phyloP scores from a whole-genome alignment of 2,113 vertebrate species.

The Marcusenius ussheri region DNA sequence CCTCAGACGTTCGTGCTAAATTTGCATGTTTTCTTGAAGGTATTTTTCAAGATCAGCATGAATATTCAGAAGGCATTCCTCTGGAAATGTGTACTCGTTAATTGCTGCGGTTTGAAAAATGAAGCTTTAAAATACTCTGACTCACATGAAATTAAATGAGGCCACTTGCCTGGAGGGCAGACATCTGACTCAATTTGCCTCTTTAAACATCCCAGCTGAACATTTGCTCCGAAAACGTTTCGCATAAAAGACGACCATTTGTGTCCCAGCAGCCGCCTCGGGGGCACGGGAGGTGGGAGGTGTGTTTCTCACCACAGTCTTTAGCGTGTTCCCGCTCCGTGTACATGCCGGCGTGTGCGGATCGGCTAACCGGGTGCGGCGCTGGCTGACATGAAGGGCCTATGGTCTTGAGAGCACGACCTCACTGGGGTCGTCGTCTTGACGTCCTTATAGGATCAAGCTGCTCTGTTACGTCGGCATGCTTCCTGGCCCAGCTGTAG shows the following conservation, averaged over 20 bases:
- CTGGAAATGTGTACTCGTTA: conserved; percentile 9
- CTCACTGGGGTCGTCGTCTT: not conserved
- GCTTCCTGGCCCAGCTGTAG: not conserved
- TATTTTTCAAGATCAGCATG: not conserved
- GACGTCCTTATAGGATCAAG: not conserved
- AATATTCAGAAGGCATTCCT: conserved; percentile 21
- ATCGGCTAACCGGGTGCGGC: not conserved
- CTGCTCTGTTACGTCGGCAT: not conserved
- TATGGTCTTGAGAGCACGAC: not conserved
- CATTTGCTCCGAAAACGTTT: conserved; percentile 30
- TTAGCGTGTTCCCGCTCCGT: not conserved
- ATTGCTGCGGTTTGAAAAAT: conserved; percentile 14
- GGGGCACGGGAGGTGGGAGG: not conserved
- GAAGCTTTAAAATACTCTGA: conserved; percentile 14
- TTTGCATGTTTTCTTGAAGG: not conserved
- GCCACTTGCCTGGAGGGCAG: conserved; percentile 24
- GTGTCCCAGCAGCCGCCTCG: conserved; percentile 14
- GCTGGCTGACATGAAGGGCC: not conserved
- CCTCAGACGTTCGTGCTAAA: not conserved
- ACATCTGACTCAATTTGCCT: conserved; percentile 30
- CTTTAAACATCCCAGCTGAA: conserved; percentile 33
- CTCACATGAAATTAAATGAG: conserved; percentile 32
- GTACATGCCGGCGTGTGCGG: not conserved
- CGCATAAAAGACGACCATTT: conserved; percentile 31
- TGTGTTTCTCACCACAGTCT: not conserved